These are phyloP conservation scores for Bos taurus DNA, from an alignment of 2,113 vertebrate species.

Conservation along the genomic window DNA sequence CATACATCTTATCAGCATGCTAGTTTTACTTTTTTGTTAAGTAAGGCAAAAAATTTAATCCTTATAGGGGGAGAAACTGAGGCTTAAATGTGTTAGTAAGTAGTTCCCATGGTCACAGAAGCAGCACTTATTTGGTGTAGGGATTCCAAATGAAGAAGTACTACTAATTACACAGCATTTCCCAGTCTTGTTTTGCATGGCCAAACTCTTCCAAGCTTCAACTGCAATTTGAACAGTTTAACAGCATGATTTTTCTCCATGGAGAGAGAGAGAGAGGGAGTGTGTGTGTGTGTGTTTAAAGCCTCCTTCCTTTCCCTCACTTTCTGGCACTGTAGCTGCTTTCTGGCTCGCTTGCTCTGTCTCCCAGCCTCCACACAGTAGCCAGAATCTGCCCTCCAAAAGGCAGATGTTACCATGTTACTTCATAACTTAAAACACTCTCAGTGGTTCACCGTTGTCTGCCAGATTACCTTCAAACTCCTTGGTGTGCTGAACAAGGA, in stretches of 20 bases:
- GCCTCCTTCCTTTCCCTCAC: not conserved
- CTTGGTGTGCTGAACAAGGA: not conserved
- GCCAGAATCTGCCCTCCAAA: not conserved
- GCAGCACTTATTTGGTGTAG: not conserved
- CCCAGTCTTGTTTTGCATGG: not conserved
- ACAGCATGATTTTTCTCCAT: not conserved
- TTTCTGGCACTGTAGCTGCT: not conserved
- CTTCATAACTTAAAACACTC: constrained; percentile 18
- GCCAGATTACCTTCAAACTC: not conserved
- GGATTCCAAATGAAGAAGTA: not conserved
- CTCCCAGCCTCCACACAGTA: not conserved
- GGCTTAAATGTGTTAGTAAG: not conserved
- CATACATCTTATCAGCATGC: not conserved
- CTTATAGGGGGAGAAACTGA: not conserved
- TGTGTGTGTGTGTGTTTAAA: not conserved
- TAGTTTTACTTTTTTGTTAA: not conserved
- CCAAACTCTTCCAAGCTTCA: not conserved
- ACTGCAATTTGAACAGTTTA: not conserved
- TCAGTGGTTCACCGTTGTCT: not conserved
- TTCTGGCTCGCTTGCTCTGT: not conserved
- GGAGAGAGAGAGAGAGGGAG: not conserved
- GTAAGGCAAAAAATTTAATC: not conserved
- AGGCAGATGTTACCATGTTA: constrained; percentile 14
- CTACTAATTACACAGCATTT: not conserved
- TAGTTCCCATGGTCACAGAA: not conserved